Conservation (phyloP, 2,888 invertebrate genomes). For the Drosophila mayaguana region DNA sequence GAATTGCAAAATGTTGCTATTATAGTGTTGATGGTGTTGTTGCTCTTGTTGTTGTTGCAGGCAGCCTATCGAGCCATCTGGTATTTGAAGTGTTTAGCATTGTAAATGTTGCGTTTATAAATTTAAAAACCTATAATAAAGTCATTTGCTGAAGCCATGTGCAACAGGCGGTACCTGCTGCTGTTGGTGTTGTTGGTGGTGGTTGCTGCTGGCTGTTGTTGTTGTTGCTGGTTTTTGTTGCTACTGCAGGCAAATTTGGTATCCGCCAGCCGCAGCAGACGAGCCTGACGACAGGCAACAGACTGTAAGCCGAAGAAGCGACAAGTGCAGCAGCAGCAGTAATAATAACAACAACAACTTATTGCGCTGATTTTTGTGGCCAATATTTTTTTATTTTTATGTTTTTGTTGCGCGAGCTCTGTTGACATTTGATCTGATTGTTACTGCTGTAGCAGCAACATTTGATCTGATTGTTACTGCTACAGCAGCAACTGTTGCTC, state of each 20-base stretch:
- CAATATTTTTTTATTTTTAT: slow-evolving; percentile 46
- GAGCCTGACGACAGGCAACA: slow-evolving; percentile 26
- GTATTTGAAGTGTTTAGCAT: slow-evolving; percentile 66
- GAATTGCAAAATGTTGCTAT: slow-evolving; percentile 36
- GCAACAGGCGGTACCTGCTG: slow-evolving; percentile 34
- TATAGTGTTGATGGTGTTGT: slow-evolving; percentile 23
- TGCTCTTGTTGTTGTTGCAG: slow-evolving; percentile 10
- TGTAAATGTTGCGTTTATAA: slow-evolving; percentile 78
- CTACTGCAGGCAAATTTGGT: slow-evolving; percentile 30
- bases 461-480: too few relatives aligned
- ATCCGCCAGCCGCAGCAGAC: slow-evolving; percentile 3
- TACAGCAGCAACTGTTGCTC: slow-evolving; percentile 12
- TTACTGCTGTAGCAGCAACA: slow-evolving; percentile 12
- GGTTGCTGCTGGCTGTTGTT: slow-evolving; percentile 6
- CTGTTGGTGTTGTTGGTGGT: background rate
- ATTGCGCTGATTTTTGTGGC: slow-evolving; percentile 71
- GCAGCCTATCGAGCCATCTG: slow-evolving; percentile 51
- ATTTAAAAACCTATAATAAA: slow-evolving; percentile 79
- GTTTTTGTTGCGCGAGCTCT: background rate
- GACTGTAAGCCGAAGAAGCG: slow-evolving; percentile 14
- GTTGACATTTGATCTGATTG: slow-evolving; percentile 53
- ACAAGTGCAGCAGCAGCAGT: slow-evolving; percentile 18
- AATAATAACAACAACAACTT: slow-evolving; percentile 49
- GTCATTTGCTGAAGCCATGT: slow-evolving; percentile 71
- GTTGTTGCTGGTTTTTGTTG: slow-evolving; percentile 16